Base-by-base conservation (phyloP, 2,113 vertebrate species). In the Myrmophylax atrothorax region DNA sequence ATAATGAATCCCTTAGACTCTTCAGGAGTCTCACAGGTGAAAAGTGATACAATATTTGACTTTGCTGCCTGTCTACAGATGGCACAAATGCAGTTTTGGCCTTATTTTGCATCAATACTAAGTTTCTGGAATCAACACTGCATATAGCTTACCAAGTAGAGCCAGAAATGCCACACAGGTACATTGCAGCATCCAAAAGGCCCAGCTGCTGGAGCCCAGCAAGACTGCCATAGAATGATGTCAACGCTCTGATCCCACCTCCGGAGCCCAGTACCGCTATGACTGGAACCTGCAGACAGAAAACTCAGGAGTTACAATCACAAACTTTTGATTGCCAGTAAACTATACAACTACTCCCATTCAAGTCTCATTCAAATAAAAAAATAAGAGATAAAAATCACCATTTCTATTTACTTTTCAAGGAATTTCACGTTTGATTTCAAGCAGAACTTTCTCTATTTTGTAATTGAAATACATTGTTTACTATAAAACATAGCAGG, bases 161-260 rank as follows among this genome's bases (percentile, higher is more conserved):
- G 42, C 99, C 99, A 63, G 99, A 99, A 77, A 99, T 98, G 10
- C 98, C 98, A 12, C 98, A 97, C 33, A 99, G 91, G 85, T 99
- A 99, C 3, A 78, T 92, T 31, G 97, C 80, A 11, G 96, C 68
- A 87, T 99, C 98, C 87, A 99, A 93, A 62, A 99, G 90, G 46
- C 97, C 97, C 29, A 98, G 95, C 24, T 98, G 97, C 97, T 99
- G 98, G 42, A 99, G 98, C 15, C 98, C 98, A 25, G 96, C 97
- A 37, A 99, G 97, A 87, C 97, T 98, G n/a, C 99, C 99, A 0
- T 98, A 98, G 37, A 98, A 96, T 0, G 98, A 97, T 1, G 98
- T 98, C 98, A 99, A 98, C 3, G 99, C 99, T 96, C 99, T 98
- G 63, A 97, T 96, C 31, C 99, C 98, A 19, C 99, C 99, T 29